phyloP scores from a whole-genome alignment of 2,113 vertebrate genomes.

The human region DNA sequence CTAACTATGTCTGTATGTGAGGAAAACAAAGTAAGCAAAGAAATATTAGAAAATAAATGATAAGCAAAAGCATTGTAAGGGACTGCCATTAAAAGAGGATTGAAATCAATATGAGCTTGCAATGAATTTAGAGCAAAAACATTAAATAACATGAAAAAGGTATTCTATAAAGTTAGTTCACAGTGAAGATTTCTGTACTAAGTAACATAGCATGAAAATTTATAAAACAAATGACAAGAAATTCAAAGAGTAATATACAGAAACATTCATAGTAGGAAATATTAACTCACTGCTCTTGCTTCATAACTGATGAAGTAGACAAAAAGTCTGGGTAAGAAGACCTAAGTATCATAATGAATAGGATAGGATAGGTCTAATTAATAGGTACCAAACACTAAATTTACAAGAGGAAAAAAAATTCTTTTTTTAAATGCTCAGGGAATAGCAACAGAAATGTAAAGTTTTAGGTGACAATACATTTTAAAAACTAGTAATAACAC shows the following conservation, averaged over 20 bases:
- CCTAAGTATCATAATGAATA: neutral
- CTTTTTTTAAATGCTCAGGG: neutral
- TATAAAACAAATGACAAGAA: neutral
- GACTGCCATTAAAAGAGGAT: neutral
- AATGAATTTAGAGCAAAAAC: neutral
- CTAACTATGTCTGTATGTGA: neutral
- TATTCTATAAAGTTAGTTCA: neutral
- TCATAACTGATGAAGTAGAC: neutral
- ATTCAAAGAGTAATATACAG: neutral
- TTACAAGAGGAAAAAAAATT: neutral
- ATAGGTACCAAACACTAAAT: neutral
- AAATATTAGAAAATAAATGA: neutral
- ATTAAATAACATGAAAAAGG: neutral
- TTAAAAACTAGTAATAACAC: neutral
- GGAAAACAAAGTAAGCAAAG: constrained; percentile 8
- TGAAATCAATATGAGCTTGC: neutral
- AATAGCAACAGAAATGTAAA: neutral
- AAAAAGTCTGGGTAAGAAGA: neutral
- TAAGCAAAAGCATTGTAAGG: neutral
- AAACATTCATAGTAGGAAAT: neutral
- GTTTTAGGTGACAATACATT: neutral
- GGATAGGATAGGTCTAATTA: neutral
- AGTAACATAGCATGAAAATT: neutral
- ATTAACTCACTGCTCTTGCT: neutral
- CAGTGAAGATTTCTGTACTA: neutral